Conservation (phyloP, 2,113 vertebrate species). For the Pelecanoides urinatrix region DNA sequence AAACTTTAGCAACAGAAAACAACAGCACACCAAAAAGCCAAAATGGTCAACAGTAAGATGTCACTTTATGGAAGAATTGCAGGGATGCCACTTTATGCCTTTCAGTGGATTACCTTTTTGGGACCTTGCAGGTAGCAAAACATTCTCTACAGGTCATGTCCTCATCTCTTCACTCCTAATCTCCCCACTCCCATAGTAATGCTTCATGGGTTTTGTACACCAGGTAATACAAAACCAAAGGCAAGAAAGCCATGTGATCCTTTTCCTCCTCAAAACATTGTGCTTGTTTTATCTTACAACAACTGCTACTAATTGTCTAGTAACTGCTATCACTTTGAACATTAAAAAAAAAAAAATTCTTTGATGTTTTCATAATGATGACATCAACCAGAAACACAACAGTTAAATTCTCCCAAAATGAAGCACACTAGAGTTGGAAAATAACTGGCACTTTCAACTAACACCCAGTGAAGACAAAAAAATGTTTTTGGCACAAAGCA, state of each 20-base stretch:
- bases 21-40: accelerated
- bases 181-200: neutral
- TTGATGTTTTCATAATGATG: neutral
- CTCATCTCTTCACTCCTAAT: neutral
- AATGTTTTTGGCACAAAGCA: neutral
- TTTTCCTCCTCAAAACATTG: neutral
- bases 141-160: neutral
- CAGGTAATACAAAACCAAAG: neutral
- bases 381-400: neutral
- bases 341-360: neutral
- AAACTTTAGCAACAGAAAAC: neutral
- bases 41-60: neutral
- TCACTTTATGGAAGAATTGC: neutral
- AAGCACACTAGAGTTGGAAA: neutral
- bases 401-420: neutral
- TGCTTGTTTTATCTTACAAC: neutral
- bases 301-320: neutral
- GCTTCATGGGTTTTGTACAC: neutral
- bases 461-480: neutral
- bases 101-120: neutral
- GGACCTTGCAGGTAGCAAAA: neutral
- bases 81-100: neutral
- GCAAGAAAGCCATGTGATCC: neutral
- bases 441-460: neutral
- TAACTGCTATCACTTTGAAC: neutral